Evolutionary conservation across 1,140 invertebrate species (phyloP).

Genomic region (Varroa destructor): DNA sequence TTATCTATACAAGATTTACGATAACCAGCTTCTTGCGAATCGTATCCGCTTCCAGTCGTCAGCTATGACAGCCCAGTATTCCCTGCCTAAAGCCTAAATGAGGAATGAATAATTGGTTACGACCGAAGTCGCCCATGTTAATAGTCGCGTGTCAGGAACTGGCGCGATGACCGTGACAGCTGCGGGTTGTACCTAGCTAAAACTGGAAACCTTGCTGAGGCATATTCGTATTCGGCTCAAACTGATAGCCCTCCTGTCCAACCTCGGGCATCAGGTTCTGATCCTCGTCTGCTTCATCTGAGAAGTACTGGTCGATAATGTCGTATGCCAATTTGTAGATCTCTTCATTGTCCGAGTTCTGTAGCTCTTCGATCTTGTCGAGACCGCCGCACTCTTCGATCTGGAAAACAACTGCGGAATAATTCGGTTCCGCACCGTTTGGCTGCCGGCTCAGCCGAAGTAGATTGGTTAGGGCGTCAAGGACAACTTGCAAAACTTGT

Average conservation of each 20-base stretch:
- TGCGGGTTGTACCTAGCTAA: conserved; percentile 31
- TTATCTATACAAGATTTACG: too few species aligned
- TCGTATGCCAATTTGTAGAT: conserved; percentile 95
- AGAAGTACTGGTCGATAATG: conserved; percentile 95
- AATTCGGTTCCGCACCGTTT: conserved; percentile 28
- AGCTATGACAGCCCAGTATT: too few species aligned
- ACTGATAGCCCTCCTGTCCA: conserved; percentile 18
- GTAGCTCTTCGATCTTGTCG: conserved; percentile 86
- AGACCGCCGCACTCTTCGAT: conserved; percentile 82
- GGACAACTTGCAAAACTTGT: conserved; percentile 48
- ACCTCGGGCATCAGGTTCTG: conserved; percentile 57
- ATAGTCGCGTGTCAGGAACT: too few species aligned
- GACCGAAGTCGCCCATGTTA: too few species aligned
- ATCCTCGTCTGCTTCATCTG: conserved; percentile 69
- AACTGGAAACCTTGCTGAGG: conserved; percentile 68
- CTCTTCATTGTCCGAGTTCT: conserved; percentile 91
- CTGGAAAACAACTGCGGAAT: conserved; percentile 28
- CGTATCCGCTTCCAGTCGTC: too few species aligned
- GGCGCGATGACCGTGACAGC: too few species aligned
- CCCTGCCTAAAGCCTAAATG: too few species aligned
- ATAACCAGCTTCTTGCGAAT: too few species aligned
- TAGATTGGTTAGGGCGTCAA: conserved; percentile 54
- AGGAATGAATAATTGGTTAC: too few species aligned
- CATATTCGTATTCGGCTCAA: conserved; percentile 61
- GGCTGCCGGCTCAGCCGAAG: conserved; percentile 35